These are phyloP conservation scores for Arothron firmamentum DNA, from an alignment of 2,113 vertebrate genomes.

Conservation along the genomic window DNA sequence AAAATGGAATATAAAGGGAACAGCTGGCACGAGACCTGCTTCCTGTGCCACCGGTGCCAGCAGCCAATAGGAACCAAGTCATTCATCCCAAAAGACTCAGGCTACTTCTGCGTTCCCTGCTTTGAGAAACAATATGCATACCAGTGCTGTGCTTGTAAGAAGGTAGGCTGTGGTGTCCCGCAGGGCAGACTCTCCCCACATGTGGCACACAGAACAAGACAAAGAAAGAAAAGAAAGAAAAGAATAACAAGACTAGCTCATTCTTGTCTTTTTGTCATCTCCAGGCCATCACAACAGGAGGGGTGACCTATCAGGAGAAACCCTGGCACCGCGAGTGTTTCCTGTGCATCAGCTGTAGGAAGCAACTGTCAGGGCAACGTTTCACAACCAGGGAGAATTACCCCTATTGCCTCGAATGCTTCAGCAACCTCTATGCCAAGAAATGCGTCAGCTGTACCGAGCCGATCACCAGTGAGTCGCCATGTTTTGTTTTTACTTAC, in stretches of 20 bases:
- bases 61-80: slow-evolving; percentile 98
- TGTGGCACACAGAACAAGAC: too few species aligned
- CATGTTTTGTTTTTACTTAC: background rate
- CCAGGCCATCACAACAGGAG: slow-evolving; percentile 91
- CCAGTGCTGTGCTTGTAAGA: slow-evolving; percentile 89
- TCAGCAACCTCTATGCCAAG: slow-evolving; percentile 92
- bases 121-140: slow-evolving; percentile 97
- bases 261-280: slow-evolving; percentile 11
- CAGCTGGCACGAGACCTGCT: slow-evolving; percentile 99
- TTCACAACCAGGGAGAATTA: slow-evolving; percentile 93
- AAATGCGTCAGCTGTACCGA: slow-evolving; percentile 95
- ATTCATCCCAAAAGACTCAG: slow-evolving; percentile 93
- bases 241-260: background rate
- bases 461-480: slow-evolving; percentile 88
- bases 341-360: slow-evolving; percentile 90
- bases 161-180: slow-evolving; percentile 75
- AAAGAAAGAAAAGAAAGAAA: too few species aligned
- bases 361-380: slow-evolving; percentile 89
- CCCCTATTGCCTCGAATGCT: slow-evolving; percentile 93
- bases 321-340: slow-evolving; percentile 98
- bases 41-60: slow-evolving; percentile 90
- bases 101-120: slow-evolving; percentile 91
- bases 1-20: slow-evolving; percentile 98
- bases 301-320: slow-evolving; percentile 93
- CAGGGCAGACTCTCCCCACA: background rate